These are phyloP conservation scores for Amiota mariae DNA, from an alignment of 2,888 invertebrate genomes.

Conservation along the genomic window DNA sequence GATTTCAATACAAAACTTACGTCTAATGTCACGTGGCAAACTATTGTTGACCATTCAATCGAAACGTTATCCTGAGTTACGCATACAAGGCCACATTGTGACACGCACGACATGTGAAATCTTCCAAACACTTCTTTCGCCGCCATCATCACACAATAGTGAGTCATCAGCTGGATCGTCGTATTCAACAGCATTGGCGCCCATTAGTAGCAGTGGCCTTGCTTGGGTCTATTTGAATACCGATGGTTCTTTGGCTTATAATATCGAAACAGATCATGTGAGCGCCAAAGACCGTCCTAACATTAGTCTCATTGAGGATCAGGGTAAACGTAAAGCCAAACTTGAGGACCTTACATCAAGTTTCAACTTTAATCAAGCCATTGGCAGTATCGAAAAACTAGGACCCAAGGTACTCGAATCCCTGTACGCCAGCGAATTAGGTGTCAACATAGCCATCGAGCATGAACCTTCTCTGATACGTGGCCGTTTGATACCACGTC, in stretches of 20 bases:
- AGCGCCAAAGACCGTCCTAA: slow-evolving; percentile 77
- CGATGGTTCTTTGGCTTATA: slow-evolving; percentile 85
- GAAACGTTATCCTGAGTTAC: slow-evolving; percentile 78
- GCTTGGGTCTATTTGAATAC: slow-evolving; percentile 86
- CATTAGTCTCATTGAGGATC: slow-evolving; percentile 83
- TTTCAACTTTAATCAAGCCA: slow-evolving; percentile 78
- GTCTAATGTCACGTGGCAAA: slow-evolving; percentile 85
- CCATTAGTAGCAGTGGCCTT: slow-evolving; percentile 77
- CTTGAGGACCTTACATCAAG: slow-evolving; percentile 82
- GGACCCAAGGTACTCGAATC: slow-evolving; percentile 88
- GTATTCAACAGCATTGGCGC: too few species aligned
- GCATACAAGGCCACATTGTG: slow-evolving; percentile 81
- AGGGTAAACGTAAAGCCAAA: slow-evolving; percentile 81
- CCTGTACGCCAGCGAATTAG: slow-evolving; percentile 86
- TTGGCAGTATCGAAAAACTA: slow-evolving; percentile 84
- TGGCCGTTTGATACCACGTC: slow-evolving; percentile 80
- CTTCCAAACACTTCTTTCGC: slow-evolving; percentile 82
- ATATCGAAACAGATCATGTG: slow-evolving; percentile 81
- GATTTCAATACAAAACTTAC: slow-evolving; percentile 83
- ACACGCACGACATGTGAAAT: slow-evolving; percentile 87
- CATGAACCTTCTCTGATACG: slow-evolving; percentile 77
- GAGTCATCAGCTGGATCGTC: slow-evolving; percentile 69
- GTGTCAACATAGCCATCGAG: slow-evolving; percentile 82
- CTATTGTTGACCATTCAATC: slow-evolving; percentile 82
- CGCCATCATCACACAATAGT: slow-evolving; percentile 76